Percentiles rank a stretch among this genome's conserved stretches.
Evolutionary conservation across 2,797 vertebrate species (phyloP).

Genomic region (Clamator glandarius): DNA sequence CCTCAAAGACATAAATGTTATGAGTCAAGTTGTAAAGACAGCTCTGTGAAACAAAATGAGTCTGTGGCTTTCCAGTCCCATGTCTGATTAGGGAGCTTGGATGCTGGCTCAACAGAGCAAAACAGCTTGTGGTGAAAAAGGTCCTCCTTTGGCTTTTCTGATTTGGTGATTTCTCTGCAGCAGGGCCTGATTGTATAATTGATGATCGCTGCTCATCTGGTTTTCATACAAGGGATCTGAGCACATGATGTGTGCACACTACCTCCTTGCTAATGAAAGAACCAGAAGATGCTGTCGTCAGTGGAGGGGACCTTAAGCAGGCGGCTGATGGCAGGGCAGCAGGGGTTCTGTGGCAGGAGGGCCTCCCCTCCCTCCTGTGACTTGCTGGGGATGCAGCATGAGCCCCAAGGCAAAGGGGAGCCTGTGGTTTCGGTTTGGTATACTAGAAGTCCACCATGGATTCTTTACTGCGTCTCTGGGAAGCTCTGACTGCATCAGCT

Average conservation of each 20-base stretch:
- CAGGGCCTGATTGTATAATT: not conserved
- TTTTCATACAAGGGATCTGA: not conserved
- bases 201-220: not conserved
- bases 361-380: not conserved
- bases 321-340: not conserved
- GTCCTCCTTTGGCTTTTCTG: not conserved
- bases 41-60: not conserved
- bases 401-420: not conserved
- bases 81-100: not conserved
- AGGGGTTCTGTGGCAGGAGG: not conserved
- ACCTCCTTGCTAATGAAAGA: not conserved
- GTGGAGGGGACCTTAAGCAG: not conserved
- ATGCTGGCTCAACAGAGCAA: not conserved
- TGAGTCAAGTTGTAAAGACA: not conserved
- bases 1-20: not conserved
- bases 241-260: not conserved
- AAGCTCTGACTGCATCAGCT: constrained; percentile 20
- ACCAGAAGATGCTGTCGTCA: not conserved
- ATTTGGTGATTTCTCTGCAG: not conserved
- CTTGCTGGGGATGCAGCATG: not conserved
- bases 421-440: not conserved
- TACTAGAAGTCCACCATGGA: not conserved
- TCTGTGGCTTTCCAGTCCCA: not conserved
- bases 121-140: not conserved
- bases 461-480: not conserved